phyloP scores from a whole-genome alignment of 2,888 invertebrate species.

The Thumatha senex region DNA sequence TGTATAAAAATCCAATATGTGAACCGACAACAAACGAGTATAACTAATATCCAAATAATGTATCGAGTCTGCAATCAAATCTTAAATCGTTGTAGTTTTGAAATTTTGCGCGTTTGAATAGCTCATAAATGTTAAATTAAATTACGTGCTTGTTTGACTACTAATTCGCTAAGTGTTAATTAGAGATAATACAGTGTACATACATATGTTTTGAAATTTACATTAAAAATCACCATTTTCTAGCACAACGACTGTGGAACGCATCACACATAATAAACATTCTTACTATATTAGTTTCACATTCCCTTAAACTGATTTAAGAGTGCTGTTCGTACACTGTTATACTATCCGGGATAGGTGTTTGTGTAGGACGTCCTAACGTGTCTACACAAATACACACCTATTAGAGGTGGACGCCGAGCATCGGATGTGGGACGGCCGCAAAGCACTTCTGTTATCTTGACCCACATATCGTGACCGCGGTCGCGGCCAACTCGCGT shows the following conservation, averaged over 20 bases:
- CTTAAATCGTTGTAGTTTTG: too few relatives aligned
- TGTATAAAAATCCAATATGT: not conserved
- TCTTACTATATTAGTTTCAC: not conserved
- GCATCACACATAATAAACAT: not conserved
- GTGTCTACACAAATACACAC: too few relatives aligned
- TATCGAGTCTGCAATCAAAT: too few relatives aligned
- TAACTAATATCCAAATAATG: too few relatives aligned
- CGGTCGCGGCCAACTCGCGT: constrained; percentile 53
- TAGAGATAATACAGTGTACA: not conserved
- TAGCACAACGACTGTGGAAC: not conserved
- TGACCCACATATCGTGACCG: constrained; percentile 72
- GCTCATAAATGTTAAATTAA: not conserved
- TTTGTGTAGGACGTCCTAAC: constrained; percentile 17
- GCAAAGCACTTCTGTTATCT: constrained; percentile 65
- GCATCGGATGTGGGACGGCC: constrained; percentile 55
- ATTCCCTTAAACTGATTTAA: not conserved
- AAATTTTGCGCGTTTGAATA: not conserved
- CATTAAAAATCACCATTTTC: not conserved
- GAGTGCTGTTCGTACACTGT: not conserved
- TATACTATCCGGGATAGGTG: constrained; percentile 12
- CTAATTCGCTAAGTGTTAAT: not conserved
- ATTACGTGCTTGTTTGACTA: not conserved
- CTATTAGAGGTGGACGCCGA: constrained; percentile 7
- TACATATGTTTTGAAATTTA: not conserved
- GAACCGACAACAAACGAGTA: too few relatives aligned